Percentiles rank a stretch among this genome's conserved stretches.
Evolutionary conservation across 2,113 vertebrate species (phyloP).

Genomic region (Lanius ludovicianus): DNA sequence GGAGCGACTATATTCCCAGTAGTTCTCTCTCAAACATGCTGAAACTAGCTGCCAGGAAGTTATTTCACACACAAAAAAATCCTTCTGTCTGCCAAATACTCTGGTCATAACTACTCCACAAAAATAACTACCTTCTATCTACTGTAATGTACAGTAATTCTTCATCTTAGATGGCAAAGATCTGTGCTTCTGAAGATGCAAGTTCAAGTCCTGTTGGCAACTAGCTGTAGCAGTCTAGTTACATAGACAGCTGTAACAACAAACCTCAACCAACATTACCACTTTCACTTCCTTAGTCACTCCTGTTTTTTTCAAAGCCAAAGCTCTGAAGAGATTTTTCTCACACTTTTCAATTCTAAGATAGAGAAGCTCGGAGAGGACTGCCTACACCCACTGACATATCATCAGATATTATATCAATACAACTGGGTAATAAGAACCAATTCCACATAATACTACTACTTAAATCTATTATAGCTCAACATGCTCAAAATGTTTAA

Average conservation of each 20-base stretch:
- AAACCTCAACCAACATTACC: not conserved
- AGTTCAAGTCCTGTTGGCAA: not conserved
- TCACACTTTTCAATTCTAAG: not conserved
- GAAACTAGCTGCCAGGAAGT: not conserved
- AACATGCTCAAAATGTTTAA: not conserved
- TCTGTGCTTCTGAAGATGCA: not conserved
- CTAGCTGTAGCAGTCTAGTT: not conserved
- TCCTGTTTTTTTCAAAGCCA: not conserved
- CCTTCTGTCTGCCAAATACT: not conserved
- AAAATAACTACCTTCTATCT: not conserved
- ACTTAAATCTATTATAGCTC: not conserved
- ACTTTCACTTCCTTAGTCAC: not conserved
- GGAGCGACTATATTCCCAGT: not conserved
- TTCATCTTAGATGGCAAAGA: not conserved
- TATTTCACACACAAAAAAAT: not conserved
- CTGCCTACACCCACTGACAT: not conserved
- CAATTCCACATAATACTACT: not conserved
- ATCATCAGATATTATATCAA: not conserved
- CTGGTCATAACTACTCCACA: not conserved
- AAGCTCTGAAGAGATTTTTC: not conserved
- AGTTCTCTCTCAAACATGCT: not conserved
- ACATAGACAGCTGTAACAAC: not conserved
- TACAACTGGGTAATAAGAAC: not conserved
- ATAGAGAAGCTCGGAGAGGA: not conserved
- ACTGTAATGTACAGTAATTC: not conserved